Evolutionary conservation across 1,140 invertebrate genomes (phyloP).

Genomic region (Latrodectus geometricus): DNA sequence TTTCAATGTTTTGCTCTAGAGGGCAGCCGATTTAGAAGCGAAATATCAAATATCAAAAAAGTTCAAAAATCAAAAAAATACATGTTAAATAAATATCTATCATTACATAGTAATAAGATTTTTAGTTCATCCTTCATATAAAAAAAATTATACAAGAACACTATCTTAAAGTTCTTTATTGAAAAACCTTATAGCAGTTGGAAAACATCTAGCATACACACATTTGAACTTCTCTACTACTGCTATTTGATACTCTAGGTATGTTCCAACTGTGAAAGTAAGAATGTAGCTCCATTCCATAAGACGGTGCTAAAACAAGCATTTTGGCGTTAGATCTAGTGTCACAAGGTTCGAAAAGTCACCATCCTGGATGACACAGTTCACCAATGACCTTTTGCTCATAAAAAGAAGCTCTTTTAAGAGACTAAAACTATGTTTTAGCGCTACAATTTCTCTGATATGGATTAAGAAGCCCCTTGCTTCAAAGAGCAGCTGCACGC

Average conservation of each 20-base stretch:
- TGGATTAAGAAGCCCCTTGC: background rate
- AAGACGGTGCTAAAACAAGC: background rate
- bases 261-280: background rate
- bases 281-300: background rate
- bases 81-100: too few relatives aligned
- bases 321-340: background rate
- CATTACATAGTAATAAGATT: too few relatives aligned
- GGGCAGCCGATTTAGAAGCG: too few relatives aligned
- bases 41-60: too few relatives aligned
- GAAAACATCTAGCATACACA: background rate
- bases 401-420: background rate
- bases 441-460: background rate
- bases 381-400: background rate
- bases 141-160: too few relatives aligned
- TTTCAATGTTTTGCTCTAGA: too few relatives aligned
- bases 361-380: background rate
- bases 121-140: too few relatives aligned
- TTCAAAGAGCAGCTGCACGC: background rate
- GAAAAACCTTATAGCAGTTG: background rate
- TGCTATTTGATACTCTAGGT: background rate
- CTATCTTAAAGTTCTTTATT: too few relatives aligned
- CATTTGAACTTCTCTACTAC: background rate
- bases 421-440: background rate
- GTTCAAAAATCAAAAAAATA: too few relatives aligned
- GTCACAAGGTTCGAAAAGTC: background rate